Conservation (phyloP, 2,888 invertebrate species). For the Rhabditophanes sp. region DNA sequence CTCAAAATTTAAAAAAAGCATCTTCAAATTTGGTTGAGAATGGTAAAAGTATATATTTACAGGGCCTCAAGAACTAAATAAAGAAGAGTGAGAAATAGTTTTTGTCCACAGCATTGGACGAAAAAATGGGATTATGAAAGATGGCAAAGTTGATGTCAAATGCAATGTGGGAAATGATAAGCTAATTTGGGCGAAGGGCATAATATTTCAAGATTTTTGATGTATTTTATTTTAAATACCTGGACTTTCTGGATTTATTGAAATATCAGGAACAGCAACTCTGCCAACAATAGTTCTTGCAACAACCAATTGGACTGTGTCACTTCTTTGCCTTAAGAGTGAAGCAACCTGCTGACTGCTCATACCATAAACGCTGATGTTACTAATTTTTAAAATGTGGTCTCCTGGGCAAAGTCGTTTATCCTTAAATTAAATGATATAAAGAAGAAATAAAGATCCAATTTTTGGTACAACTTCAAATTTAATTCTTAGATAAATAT, state of each 20-base stretch:
- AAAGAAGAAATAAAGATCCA: too few species aligned
- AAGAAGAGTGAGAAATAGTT: constrained; percentile 5
- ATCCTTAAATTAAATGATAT: constrained; percentile 54
- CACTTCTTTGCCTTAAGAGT: constrained; percentile 21
- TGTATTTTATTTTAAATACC: too few species aligned
- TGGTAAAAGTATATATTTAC: too few species aligned
- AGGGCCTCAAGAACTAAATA: too few species aligned
- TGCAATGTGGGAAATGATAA: constrained; percentile 3
- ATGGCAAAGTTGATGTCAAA: constrained; percentile 2
- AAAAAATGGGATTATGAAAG: constrained; percentile 5
- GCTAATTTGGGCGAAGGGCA: too few species aligned
- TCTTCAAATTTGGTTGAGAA: too few species aligned
- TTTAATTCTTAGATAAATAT: too few species aligned
- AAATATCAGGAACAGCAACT: too few species aligned
- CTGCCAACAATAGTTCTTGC: constrained; percentile 33
- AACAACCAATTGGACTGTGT: constrained; percentile 33
- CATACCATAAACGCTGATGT: constrained; percentile 62
- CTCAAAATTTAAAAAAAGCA: too few species aligned
- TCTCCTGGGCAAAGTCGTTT: constrained; percentile 86
- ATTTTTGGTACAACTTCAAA: not conserved
- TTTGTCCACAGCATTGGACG: constrained; percentile 1
- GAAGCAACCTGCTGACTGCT: constrained; percentile 60
- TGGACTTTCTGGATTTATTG: too few species aligned
- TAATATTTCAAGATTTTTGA: too few species aligned
- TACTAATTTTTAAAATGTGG: constrained; percentile 69